These are phyloP conservation scores for Xenopus laevis DNA, from an alignment of 2,113 vertebrate genomes.

Conservation along the genomic window DNA sequence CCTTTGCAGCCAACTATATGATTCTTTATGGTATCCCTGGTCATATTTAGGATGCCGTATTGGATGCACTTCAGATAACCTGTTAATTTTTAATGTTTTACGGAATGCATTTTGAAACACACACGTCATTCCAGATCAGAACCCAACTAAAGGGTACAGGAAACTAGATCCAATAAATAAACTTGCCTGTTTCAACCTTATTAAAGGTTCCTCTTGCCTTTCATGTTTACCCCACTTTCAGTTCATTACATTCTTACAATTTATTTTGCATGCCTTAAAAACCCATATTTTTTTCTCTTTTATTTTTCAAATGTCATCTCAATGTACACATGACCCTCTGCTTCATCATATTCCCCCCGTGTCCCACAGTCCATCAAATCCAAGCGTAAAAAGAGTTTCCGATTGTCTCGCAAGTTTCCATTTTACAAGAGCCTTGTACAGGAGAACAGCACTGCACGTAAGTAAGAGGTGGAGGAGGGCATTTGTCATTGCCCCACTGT, in stretches of 20 bases:
- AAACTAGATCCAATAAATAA: background rate
- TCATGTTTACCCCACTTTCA: slow-evolving; percentile 8
- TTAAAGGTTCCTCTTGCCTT: background rate
- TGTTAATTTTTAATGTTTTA: too few species aligned
- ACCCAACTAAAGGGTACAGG: background rate
- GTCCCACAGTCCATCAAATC: slow-evolving; percentile 91
- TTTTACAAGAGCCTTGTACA: slow-evolving; percentile 99
- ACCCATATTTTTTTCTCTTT: slow-evolving; percentile 26
- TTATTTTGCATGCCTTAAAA: slow-evolving; percentile 38
- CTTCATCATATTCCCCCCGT: slow-evolving; percentile 66
- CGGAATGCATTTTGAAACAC: too few species aligned
- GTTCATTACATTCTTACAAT: slow-evolving; percentile 28
- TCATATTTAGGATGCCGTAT: too few species aligned
- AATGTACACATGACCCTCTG: slow-evolving; percentile 53
- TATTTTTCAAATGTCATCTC: background rate
- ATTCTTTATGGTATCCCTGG: too few species aligned
- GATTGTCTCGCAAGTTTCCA: slow-evolving; percentile 98
- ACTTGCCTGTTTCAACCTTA: background rate
- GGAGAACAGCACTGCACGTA: slow-evolving; percentile 89
- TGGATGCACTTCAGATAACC: too few species aligned
- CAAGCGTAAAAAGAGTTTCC: slow-evolving; percentile 99
- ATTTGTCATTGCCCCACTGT: background rate
- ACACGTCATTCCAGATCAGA: too few species aligned
- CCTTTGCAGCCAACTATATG: too few species aligned
- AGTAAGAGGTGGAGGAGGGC: slow-evolving; percentile 76